Conservation (phyloP, 2,888 invertebrate genomes). For the Eugnorisma glareosa region DNA sequence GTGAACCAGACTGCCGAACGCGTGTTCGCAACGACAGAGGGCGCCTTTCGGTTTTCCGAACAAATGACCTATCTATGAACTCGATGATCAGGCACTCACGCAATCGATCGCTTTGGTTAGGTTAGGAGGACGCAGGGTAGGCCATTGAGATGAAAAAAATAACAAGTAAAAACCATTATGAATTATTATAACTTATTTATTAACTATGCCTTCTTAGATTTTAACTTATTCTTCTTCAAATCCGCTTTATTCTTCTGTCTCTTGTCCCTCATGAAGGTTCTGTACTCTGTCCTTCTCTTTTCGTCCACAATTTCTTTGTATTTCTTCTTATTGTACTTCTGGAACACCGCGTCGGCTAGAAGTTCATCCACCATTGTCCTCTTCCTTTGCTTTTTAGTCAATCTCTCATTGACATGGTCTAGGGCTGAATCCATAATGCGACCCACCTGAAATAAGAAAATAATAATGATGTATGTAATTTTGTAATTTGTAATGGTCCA, state of each 20-base stretch:
- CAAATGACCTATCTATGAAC: not conserved
- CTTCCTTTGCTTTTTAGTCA: constrained; percentile 96
- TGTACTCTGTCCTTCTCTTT: constrained; percentile 92
- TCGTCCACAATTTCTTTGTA: constrained; percentile 94
- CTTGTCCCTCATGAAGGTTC: constrained; percentile 94
- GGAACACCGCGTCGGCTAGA: constrained; percentile 96
- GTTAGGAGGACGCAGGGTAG: not conserved
- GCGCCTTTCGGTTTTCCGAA: not conserved
- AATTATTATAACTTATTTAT: constrained; percentile 44
- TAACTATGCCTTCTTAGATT: constrained; percentile 73
- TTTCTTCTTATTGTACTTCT: constrained; percentile 95
- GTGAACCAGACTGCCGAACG: not conserved
- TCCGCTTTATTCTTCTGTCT: constrained; percentile 92
- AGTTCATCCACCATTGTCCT: constrained; percentile 98
- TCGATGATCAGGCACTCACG: not conserved
- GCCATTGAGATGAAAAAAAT: not conserved
- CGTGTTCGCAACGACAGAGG: not conserved
- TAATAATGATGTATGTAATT: not conserved
- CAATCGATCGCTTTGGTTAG: not conserved
- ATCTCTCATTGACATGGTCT: constrained; percentile 96
- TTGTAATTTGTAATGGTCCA: too few relatives aligned
- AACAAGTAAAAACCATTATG: not conserved
- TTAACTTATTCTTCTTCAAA: constrained; percentile 82
- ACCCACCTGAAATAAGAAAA: constrained; percentile 90
- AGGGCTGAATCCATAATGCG: constrained; percentile 95